Percentiles rank a stretch among this genome's conserved stretches.
Conservation (phyloP, 2,113 vertebrate genomes). For the Psophia crepitans region DNA sequence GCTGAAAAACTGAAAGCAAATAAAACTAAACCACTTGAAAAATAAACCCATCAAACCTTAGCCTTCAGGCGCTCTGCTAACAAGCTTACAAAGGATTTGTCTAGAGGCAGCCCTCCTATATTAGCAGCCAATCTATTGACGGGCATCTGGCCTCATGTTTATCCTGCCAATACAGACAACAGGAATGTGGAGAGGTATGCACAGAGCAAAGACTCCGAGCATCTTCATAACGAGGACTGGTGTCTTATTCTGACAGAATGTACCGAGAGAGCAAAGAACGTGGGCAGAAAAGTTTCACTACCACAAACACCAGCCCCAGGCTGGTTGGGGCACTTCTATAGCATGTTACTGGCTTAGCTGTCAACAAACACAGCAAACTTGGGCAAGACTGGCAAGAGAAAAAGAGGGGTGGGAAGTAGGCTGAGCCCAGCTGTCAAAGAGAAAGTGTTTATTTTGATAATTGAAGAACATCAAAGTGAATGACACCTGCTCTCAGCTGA, state of each 20-base stretch:
- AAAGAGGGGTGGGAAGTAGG: too few species aligned
- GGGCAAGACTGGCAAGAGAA: background rate
- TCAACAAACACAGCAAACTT: background rate
- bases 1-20: background rate
- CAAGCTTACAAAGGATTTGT: constrained; percentile 48
- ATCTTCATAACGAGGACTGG: background rate
- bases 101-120: background rate
- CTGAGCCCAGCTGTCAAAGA: background rate
- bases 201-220: background rate
- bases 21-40: background rate
- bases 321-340: background rate
- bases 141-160: constrained; percentile 17
- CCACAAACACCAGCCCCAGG: background rate
- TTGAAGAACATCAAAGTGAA: background rate
- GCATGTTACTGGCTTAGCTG: background rate
- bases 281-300: background rate
- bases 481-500: background rate
- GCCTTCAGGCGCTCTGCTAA: constrained; percentile 5
- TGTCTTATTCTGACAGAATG: background rate
- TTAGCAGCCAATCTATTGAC: background rate
- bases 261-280: background rate
- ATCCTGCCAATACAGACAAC: background rate
- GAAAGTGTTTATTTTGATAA: background rate
- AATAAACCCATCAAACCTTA: background rate
- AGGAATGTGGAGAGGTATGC: background rate